A percentile compares a stretch with the other conserved stretches of the same genome.
Conservation (phyloP, 2,797 vertebrate genomes). For the Decapterus maruadsi region DNA sequence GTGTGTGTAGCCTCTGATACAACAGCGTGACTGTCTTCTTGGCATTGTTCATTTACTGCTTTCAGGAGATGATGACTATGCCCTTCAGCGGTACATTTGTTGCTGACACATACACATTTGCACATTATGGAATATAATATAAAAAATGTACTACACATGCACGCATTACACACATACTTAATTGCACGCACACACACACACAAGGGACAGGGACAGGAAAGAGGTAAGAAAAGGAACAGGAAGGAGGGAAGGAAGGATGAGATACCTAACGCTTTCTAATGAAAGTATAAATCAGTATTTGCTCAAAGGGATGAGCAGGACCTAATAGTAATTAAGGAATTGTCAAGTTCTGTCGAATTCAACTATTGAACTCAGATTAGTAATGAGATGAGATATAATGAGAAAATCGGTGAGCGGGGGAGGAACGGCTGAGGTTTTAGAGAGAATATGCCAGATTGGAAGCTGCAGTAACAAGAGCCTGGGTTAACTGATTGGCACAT, state of each 20-base stretch:
- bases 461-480: neutral
- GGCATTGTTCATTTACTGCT: conserved; percentile 55
- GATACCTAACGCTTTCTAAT: conserved; percentile 54
- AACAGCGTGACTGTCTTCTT: conserved; percentile 43
- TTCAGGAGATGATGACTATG: conserved; percentile 61
- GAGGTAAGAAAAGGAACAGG: conserved; percentile 18
- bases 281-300: conserved; percentile 68
- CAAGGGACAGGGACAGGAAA: conserved; percentile 33
- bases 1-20: conserved; percentile 30
- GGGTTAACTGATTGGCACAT: conserved; percentile 14
- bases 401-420: conserved; percentile 39
- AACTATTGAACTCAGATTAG: conserved; percentile 68
- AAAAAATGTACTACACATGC: conserved; percentile 21
- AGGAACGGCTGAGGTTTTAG: conserved; percentile 14
- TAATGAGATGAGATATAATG: conserved; percentile 46
- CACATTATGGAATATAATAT: conserved; percentile 44
- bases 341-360: conserved; percentile 63
- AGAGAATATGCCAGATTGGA: conserved; percentile 12
- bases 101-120: conserved; percentile 53
- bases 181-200: conserved; percentile 8
- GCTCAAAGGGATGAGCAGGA: conserved; percentile 57
- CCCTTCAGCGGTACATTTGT: conserved; percentile 54
- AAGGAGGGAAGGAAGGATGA: conserved; percentile 39
- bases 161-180: conserved; percentile 11
- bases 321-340: conserved; percentile 71